Conservation (phyloP, 2,113 vertebrate species). For the Petaurus breviceps region DNA sequence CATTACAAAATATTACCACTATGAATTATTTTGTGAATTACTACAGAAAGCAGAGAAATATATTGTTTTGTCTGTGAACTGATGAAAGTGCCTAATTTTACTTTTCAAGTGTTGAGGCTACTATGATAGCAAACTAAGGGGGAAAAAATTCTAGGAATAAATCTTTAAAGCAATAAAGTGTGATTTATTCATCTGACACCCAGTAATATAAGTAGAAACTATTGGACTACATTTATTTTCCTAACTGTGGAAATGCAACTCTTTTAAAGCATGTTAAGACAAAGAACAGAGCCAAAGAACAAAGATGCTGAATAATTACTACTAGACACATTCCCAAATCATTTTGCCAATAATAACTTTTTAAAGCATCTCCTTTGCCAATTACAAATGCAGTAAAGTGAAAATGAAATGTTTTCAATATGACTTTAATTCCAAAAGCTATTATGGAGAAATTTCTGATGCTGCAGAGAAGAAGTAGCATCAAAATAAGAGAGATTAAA, state of each 20-base stretch:
- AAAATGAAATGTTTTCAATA: neutral
- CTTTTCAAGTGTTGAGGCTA: neutral
- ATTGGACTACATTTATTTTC: neutral
- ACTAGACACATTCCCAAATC: neutral
- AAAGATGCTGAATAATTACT: neutral
- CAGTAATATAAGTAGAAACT: neutral
- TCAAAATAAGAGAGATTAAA: neutral
- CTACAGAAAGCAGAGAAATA: neutral
- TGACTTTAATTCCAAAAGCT: neutral
- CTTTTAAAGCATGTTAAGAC: neutral
- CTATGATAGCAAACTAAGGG: neutral
- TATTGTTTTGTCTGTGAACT: neutral
- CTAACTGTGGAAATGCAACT: neutral
- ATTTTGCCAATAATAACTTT: neutral
- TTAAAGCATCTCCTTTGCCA: neutral
- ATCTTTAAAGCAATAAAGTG: neutral
- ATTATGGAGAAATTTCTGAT: neutral
- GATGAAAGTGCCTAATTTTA: neutral
- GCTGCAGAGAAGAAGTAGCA: neutral
- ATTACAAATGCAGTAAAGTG: neutral
- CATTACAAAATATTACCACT: neutral
- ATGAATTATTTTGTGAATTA: neutral
- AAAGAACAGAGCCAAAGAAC: neutral
- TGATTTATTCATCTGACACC: neutral
- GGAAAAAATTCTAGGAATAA: neutral